Base-by-base conservation (phyloP, 2,113 vertebrate genomes). In the Noturus placidus region DNA sequence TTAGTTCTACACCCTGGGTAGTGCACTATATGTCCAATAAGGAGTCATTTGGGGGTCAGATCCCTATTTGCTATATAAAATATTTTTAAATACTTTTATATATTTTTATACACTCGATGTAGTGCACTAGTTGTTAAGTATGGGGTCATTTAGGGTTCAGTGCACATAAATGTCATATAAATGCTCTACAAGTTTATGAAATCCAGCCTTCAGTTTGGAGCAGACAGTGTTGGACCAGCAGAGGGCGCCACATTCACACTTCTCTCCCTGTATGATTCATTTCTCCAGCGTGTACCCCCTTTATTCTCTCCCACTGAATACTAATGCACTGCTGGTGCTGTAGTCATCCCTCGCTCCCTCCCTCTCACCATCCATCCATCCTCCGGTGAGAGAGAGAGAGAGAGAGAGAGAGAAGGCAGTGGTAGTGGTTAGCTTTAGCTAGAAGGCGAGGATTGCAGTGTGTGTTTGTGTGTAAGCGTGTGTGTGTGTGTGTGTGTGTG, bases 271-370 rank as follows among this genome's bases (percentile, higher is more conserved):
- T 42, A 76, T 77, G 30, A 46, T 83, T 69, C 59, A 77, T 57
- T 77, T 67, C 76, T 77, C 38, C 42, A 11, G 25, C 54, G 3
- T 63, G 42, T 33, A 72, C 70, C 91, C 35, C 89, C 72, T 90
- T 50, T 88, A 72, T 92, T 88, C 91, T 93, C 94, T 95, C 93
- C 92, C 93, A 93, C 94, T 94, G 94, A 93, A 95, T 95, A 94
- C 94, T 95, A 95, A 95, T 95, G 92, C 93, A 91, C 92, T 52
- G 56, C 72, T 88, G 92, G 93, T 87, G 89, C 86, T 22, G 38
- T 83, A 76, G 83, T 46, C 63, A 91, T 92, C 93, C 91, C 93
- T 93, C 94, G 1, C 80, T 72, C 94, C 93, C 93, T 81, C 84
- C 82, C 82, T 87, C 61, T 63, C 61, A 78, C 78, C 80, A 61